Evolutionary conservation across 2,113 vertebrate species (phyloP), one percentile per base, ranked within the genome.

Genomic region (Pseudolaguvia tuberculata): DNA sequence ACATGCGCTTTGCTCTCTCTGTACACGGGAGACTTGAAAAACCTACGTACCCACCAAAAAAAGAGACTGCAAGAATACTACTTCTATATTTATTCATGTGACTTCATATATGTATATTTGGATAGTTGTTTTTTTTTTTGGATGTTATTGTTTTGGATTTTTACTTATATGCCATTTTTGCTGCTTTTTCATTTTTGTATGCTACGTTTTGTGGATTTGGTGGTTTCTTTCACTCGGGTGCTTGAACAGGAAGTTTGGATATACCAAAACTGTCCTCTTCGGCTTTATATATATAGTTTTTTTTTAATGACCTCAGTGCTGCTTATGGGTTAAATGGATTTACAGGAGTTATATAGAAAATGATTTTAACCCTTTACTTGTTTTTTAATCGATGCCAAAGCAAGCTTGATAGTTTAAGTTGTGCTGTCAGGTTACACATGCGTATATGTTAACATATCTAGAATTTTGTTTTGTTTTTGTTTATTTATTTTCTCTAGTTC

Each of bases 21-120:
- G 39, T 42, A 90, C 88, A 89, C 91, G 47, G 57, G 67, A 78
- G 76, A 68, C 70, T 42, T 27, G 27, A 70, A 50, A n/a, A 62
- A 70, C 51, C 29, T 86, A 77, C 25, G 81, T 80, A 81, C 57
- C 83, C 81, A 82, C 80, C 66, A 72, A 73, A 59, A 81, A 71
- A 62, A 81, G 8, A 42, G 83, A 89, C 86, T 86, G 86, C 82
- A 73, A 84, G 77, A 78, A 85, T 82, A 70, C 81, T 80, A 80
- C 68, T 77, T 74, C 57, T 82, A 87, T 90, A 93, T 91, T 88
- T 91, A 91, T 92, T 86, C 1, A 35, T 35, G 76, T 84, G 84
- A 87, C 88, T 85, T 82, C 84, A 81, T 86, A 85, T 86, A 81
- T 90, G 87, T 92, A 91, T 92, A 95, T 94, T 90, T 93, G 90